Evolutionary conservation across 2,113 vertebrate species (phyloP).

Genomic region (Tonatia bakeri): DNA sequence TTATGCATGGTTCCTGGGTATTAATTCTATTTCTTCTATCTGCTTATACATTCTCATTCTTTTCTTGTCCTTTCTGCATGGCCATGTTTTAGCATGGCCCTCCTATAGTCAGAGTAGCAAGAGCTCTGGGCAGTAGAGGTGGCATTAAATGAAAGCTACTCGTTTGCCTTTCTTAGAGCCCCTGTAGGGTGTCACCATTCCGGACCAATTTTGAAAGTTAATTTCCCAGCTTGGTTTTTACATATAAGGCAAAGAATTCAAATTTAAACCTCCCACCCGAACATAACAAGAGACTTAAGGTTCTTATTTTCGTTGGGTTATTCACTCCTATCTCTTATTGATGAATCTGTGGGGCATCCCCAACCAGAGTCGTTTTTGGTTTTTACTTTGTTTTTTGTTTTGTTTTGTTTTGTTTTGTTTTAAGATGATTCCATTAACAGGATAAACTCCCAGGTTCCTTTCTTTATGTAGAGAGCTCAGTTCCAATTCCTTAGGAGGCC

Average conservation of each 20-base stretch:
- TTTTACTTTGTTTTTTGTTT: not conserved
- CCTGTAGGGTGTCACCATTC: not conserved
- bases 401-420: not conserved
- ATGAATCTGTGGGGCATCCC: not conserved
- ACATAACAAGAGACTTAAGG: not conserved
- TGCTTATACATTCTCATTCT: not conserved
- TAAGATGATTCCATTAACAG: not conserved
- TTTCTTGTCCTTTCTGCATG: not conserved
- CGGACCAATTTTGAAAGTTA: not conserved
- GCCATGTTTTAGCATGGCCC: not conserved
- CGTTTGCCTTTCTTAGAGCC: not conserved
- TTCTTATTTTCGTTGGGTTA: not conserved
- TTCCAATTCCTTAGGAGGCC: not conserved
- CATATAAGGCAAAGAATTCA: not conserved
- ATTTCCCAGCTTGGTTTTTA: conserved; percentile 5
- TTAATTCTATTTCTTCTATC: not conserved
- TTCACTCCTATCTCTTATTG: not conserved
- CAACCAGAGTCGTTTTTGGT: not conserved
- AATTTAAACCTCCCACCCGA: not conserved
- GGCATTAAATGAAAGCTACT: not conserved
- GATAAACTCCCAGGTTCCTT: not conserved
- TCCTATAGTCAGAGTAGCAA: not conserved
- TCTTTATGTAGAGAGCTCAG: not conserved
- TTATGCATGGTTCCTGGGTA: not conserved
- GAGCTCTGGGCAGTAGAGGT: not conserved